These are phyloP conservation scores for Microctenopoma lineatum DNA, from an alignment of 2,797 vertebrate species.

Conservation along the genomic window DNA sequence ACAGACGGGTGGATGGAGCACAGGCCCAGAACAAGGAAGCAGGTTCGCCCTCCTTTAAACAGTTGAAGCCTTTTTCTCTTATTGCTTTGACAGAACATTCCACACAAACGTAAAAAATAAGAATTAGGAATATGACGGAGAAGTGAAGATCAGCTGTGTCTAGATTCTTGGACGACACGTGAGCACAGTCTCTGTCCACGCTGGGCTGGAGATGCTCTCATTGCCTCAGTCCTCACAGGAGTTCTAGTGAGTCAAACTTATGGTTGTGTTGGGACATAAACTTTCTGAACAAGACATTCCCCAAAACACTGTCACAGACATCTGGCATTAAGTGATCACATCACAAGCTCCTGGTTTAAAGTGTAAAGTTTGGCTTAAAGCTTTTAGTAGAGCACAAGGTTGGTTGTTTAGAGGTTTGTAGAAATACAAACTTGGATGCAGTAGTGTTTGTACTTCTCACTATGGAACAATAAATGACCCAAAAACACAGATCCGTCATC, in stretches of 20 bases:
- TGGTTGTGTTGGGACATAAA: not conserved
- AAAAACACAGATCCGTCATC: not conserved
- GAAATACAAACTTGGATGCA: too few species aligned
- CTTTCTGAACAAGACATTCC: not conserved
- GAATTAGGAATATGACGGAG: not conserved
- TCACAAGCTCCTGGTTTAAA: too few species aligned
- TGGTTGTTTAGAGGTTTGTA: too few species aligned
- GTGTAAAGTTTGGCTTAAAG: too few species aligned
- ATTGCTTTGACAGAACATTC: not conserved
- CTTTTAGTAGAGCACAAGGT: too few species aligned
- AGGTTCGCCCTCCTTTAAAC: not conserved
- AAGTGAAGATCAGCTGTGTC: slow-evolving; percentile 8
- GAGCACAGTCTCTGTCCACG: slow-evolving; percentile 38
- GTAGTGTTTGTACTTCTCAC: too few species aligned
- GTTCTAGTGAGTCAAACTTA: not conserved
- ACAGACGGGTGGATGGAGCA: not conserved
- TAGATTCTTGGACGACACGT: slow-evolving; percentile 35
- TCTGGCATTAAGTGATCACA: too few species aligned
- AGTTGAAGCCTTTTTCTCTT: not conserved
- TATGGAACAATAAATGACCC: not conserved
- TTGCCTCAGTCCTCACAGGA: not conserved
- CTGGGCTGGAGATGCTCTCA: not conserved
- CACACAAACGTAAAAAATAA: not conserved
- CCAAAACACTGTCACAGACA: not conserved
- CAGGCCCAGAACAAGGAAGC: slow-evolving; percentile 5